Evolutionary conservation across 1,140 invertebrate genomes (phyloP).

Genomic region (Heliconius nattereri): DNA sequence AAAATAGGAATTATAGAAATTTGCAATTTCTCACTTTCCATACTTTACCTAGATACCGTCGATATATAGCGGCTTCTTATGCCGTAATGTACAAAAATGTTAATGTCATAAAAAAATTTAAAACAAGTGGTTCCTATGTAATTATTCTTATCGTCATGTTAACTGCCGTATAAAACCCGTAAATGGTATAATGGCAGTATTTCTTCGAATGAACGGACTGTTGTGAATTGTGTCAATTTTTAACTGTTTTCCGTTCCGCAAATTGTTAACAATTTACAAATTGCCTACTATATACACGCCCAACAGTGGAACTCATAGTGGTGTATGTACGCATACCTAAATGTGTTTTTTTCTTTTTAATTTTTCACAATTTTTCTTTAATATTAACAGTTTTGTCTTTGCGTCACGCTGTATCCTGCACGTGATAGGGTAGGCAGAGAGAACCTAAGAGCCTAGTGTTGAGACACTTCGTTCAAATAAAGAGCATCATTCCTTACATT

Average conservation of each 20-base stretch:
- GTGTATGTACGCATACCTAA: not conserved
- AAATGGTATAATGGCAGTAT: constrained; percentile 29
- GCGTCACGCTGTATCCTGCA: no score
- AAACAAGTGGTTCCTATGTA: constrained; percentile 16
- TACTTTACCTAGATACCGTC: no score
- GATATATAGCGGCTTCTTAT: constrained; percentile 7
- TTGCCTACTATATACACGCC: constrained; percentile 11
- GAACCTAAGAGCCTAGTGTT: no score
- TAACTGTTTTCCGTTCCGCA: constrained; percentile 24
- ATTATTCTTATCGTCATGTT: constrained; percentile 14
- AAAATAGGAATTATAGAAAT: no score
- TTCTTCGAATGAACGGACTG: constrained; percentile 31
- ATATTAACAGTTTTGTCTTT: not conserved
- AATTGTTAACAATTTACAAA: constrained; percentile 3
- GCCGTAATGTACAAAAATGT: constrained; percentile 5
- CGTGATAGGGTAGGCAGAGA: no score
- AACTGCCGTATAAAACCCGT: constrained; percentile 24
- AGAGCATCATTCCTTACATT: no score
- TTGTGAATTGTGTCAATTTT: constrained; percentile 26
- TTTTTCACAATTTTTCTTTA: not conserved
- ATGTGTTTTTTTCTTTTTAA: no score
- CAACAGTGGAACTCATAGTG: no score
- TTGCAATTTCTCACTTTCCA: no score
- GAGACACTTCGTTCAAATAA: no score
- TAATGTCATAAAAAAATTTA: constrained; percentile 14